Evolutionary conservation across 2,888 invertebrate genomes (phyloP).

Genomic region (Amphipoea lucens): DNA sequence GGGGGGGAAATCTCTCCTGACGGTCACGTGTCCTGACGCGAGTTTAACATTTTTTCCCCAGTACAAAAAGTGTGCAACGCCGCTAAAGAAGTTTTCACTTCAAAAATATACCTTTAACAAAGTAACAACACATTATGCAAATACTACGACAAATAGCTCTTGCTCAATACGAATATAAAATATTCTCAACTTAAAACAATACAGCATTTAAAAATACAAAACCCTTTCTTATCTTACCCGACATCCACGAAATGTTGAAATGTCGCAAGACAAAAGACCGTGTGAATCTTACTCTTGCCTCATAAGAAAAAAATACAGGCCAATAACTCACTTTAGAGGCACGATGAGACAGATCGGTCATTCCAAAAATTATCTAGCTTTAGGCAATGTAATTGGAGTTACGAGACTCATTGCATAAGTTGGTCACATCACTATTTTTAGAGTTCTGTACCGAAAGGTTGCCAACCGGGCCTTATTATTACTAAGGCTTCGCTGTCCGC

Average conservation of each 20-base stretch:
- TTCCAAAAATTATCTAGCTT: slow-evolving; percentile 86
- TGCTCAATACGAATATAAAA: slow-evolving; percentile 80
- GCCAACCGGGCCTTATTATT: neutral
- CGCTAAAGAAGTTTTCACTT: too few species aligned
- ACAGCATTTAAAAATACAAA: slow-evolving; percentile 85
- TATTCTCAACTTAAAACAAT: slow-evolving; percentile 84
- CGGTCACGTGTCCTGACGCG: too few species aligned
- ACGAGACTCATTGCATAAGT: slow-evolving; percentile 81
- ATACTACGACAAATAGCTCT: slow-evolving; percentile 69
- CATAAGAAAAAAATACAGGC: slow-evolving; percentile 76
- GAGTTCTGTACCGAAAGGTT: neutral
- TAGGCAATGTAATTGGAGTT: slow-evolving; percentile 83
- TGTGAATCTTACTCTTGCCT: slow-evolving; percentile 83
- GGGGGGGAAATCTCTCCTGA: too few species aligned
- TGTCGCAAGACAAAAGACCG: slow-evolving; percentile 86
- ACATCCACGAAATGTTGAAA: slow-evolving; percentile 81
- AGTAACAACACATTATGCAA: slow-evolving; percentile 62
- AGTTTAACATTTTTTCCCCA: too few species aligned
- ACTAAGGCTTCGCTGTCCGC: neutral
- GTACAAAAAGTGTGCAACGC: too few species aligned
- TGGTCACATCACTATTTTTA: slow-evolving; percentile 77
- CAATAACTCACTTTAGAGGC: slow-evolving; percentile 83
- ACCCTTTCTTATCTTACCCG: slow-evolving; percentile 84
- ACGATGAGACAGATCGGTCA: slow-evolving; percentile 82
- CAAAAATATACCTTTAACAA: slow-evolving; percentile 2